These are phyloP conservation scores for Merluccius polli DNA, from an alignment of 2,797 vertebrate species.

Conservation along the genomic window DNA sequence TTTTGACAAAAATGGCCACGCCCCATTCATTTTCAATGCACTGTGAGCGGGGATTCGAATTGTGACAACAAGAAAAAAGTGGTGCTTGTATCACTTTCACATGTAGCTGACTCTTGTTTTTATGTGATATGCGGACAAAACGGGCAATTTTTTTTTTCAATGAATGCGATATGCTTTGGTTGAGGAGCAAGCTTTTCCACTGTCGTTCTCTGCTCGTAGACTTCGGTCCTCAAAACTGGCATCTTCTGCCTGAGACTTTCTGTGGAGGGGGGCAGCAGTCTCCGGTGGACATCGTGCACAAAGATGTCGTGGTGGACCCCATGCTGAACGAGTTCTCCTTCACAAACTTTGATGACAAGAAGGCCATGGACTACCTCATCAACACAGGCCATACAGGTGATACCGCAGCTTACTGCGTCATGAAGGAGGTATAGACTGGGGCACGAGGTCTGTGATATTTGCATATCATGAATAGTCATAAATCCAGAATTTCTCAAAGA, in stretches of 20 bases:
- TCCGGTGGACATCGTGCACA: constrained; percentile 52
- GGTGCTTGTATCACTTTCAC: too few relatives aligned
- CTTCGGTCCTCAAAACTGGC: constrained; percentile 24
- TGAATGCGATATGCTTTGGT: neutral
- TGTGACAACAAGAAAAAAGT: too few relatives aligned
- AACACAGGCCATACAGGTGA: constrained; percentile 68
- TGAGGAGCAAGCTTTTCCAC: neutral
- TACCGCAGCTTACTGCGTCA: neutral
- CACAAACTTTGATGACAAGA: constrained; percentile 48
- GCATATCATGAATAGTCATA: too few relatives aligned
- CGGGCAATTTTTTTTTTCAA: too few relatives aligned
- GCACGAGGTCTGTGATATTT: too few relatives aligned
- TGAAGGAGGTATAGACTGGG: neutral
- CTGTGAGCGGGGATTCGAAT: too few relatives aligned
- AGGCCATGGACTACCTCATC: constrained; percentile 39
- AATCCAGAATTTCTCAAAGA: too few relatives aligned
- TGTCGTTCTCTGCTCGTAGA: constrained; percentile 23
- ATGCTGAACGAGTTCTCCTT: constrained; percentile 36
- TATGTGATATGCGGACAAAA: too few relatives aligned
- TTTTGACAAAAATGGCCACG: too few relatives aligned
- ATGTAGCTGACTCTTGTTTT: too few relatives aligned
- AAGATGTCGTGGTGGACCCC: neutral
- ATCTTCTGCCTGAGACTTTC: constrained; percentile 19
- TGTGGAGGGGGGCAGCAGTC: constrained; percentile 50
- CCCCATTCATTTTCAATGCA: too few relatives aligned